A percentile compares a stretch with the other conserved stretches of the same genome.
These are phyloP conservation scores for Rhynchotus rufescens DNA, from an alignment of 2,797 vertebrate species.

Conservation along the genomic window DNA sequence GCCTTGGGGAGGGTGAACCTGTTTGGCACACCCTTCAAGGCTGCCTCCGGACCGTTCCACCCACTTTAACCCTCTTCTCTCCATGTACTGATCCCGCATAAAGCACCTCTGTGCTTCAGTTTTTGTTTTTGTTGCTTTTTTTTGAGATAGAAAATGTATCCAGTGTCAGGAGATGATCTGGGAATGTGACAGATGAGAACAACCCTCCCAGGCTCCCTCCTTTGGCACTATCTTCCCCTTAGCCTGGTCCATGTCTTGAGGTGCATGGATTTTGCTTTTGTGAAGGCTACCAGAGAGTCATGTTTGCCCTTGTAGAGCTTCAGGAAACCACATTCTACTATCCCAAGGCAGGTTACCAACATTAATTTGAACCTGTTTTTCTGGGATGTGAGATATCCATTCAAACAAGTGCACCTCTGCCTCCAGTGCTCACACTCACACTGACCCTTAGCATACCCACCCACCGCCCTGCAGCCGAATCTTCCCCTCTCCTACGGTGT, in stretches of 20 bases:
- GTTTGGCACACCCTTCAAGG: not conserved
- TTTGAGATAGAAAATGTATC: not conserved
- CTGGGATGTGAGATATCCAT: not conserved
- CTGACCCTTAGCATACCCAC: not conserved
- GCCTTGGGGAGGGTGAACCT: constrained; percentile 63
- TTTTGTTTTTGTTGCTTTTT: not conserved
- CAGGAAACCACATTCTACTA: accelerated
- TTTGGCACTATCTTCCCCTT: not conserved
- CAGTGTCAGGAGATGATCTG: not conserved
- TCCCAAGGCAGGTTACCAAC: not conserved
- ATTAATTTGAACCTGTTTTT: accelerated
- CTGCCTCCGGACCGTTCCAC: not conserved
- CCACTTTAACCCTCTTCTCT: constrained; percentile 35
- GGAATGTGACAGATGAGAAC: accelerated
- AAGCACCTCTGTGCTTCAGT: not conserved
- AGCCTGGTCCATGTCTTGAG: not conserved
- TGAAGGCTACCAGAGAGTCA: not conserved
- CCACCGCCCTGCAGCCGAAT: not conserved
- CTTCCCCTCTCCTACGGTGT: not conserved
- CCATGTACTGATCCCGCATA: not conserved
- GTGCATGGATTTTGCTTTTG: not conserved
- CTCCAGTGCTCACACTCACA: accelerated
- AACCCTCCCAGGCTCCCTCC: not conserved
- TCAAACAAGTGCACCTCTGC: not conserved
- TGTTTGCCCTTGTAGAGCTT: not conserved